phyloP scores from a whole-genome alignment of 2,797 vertebrate genomes.

The Podargus strigoides region DNA sequence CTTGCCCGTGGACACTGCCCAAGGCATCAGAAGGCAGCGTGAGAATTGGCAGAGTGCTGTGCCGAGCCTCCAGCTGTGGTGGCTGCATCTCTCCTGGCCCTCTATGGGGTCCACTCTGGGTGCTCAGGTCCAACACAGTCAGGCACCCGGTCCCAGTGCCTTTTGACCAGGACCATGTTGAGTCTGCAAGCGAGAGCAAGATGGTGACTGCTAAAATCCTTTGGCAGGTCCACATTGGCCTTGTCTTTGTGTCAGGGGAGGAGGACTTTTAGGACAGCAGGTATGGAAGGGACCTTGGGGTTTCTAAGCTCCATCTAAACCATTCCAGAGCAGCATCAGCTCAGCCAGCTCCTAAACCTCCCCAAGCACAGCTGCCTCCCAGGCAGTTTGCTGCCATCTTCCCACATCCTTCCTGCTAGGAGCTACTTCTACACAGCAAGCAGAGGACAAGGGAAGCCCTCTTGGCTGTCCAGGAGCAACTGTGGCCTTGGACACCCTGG shows the following conservation, averaged over 20 bases:
- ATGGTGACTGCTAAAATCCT: background rate
- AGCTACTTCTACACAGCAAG: background rate
- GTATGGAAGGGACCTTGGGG: background rate
- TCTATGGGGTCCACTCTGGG: background rate
- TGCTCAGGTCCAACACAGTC: background rate
- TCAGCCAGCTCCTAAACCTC: background rate
- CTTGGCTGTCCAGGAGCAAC: background rate
- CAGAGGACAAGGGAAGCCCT: background rate
- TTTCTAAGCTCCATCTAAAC: background rate
- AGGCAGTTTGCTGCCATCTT: background rate
- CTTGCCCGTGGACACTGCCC: background rate
- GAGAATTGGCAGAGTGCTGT: background rate
- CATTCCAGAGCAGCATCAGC: background rate
- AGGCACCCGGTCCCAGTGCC: background rate
- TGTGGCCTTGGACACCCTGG: background rate
- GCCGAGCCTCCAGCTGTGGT: background rate
- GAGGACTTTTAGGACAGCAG: background rate
- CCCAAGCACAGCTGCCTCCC: background rate
- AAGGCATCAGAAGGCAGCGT: background rate
- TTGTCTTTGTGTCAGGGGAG: background rate
- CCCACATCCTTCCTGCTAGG: background rate
- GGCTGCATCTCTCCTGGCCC: background rate
- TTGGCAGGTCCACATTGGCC: background rate
- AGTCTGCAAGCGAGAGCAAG: accelerated
- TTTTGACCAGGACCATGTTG: background rate